These are phyloP conservation scores for Drosophila niveifrons DNA, from an alignment of 2,888 invertebrate species.

Conservation along the genomic window DNA sequence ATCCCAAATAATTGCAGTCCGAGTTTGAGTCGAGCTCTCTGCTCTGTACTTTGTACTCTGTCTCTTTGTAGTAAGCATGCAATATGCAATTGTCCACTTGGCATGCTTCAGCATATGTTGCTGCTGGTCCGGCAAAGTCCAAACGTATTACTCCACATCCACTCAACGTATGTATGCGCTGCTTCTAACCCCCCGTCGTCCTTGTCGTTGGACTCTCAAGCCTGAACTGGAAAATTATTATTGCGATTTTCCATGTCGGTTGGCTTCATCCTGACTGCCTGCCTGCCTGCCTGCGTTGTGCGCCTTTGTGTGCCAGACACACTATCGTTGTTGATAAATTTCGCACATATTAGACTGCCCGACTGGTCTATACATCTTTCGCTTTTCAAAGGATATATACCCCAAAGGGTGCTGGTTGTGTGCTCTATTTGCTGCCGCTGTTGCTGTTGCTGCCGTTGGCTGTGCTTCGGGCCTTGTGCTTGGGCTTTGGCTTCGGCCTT, in stretches of 20 bases:
- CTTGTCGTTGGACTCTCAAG: background rate
- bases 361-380: slow-evolving; percentile 66
- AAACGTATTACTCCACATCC: slow-evolving; percentile 19
- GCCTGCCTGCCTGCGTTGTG: slow-evolving; percentile 57
- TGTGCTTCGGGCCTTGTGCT: too few relatives aligned
- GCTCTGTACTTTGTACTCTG: background rate
- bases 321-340: slow-evolving; percentile 70
- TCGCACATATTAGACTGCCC: slow-evolving; percentile 70
- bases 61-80: slow-evolving; percentile 9
- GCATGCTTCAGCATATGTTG: slow-evolving; percentile 37
- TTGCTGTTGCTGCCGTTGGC: too few relatives aligned
- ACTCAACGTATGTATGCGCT: too few relatives aligned
- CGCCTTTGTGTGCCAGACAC: slow-evolving; percentile 38
- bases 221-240: slow-evolving; percentile 67
- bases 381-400: slow-evolving; percentile 71
- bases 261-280: slow-evolving; percentile 58
- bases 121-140: slow-evolving; percentile 18
- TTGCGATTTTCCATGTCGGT: slow-evolving; percentile 77
- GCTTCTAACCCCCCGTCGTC: too few relatives aligned
- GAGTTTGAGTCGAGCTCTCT: background rate
- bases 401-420: slow-evolving; percentile 13
- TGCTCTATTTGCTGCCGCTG: too few relatives aligned
- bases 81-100: slow-evolving; percentile 37
- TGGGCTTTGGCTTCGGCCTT: too few relatives aligned
- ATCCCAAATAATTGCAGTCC: slow-evolving; percentile 32